Evolutionary conservation across 2,888 invertebrate species (phyloP).

Genomic region (Psococerastis gibbosa): DNA sequence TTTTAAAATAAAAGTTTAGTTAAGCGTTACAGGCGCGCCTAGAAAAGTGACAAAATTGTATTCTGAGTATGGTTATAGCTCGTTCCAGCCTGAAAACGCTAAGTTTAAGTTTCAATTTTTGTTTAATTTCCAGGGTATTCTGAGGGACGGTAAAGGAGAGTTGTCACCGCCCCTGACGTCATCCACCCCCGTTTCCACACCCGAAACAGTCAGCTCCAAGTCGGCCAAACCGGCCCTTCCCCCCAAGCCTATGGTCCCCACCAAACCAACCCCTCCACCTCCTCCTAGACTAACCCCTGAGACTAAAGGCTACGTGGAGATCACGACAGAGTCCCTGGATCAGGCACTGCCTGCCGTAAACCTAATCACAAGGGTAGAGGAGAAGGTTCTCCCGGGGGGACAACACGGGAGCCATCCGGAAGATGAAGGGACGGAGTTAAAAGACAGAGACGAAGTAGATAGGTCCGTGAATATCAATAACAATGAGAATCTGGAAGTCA

Average conservation of each 20-base stretch:
- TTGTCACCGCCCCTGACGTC: conserved; percentile 38
- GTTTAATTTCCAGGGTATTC: conserved; percentile 15
- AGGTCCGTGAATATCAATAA: background rate
- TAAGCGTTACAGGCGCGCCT: no score
- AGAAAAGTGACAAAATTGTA: no score
- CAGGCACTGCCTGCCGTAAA: conserved; percentile 1
- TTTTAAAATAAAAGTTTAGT: no score
- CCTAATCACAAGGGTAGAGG: background rate
- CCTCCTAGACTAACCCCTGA: conserved; percentile 30
- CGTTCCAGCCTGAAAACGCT: no score
- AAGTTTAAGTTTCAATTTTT: no score
- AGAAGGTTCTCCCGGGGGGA: background rate
- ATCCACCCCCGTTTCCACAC: conserved; percentile 37
- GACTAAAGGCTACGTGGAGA: conserved; percentile 4
- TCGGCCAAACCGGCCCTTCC: conserved; percentile 51
- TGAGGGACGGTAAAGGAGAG: conserved; percentile 15
- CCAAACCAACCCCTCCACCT: conserved; percentile 27
- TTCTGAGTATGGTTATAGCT: no score
- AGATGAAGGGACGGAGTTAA: background rate
- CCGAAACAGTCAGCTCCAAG: conserved; percentile 25
- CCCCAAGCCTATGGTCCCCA: conserved; percentile 54
- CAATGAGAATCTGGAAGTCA: background rate
- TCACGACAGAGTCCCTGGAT: conserved; percentile 6
- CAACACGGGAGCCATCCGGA: background rate
- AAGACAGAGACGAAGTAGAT: background rate